A percentile compares a stretch with the other conserved stretches of the same genome.
Evolutionary conservation across 2,113 vertebrate species (phyloP).

Genomic region (Microcebus murinus): DNA sequence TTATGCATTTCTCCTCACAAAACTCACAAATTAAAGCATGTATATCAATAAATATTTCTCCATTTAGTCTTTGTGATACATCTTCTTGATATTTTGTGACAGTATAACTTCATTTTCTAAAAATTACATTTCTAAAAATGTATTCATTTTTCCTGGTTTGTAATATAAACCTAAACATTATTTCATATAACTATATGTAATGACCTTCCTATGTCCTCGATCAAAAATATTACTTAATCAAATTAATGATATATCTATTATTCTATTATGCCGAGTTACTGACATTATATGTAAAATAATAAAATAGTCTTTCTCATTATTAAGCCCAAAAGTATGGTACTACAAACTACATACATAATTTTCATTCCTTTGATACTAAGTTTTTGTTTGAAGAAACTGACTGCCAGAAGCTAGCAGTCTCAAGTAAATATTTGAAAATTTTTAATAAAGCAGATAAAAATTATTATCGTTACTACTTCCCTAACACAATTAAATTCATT

Average conservation of each 20-base stretch:
- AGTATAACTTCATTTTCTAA: slow-evolving; percentile 44
- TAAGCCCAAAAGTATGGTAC: not conserved
- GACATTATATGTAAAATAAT: not conserved
- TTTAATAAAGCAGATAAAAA: not conserved
- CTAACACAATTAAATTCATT: not conserved
- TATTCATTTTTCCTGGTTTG: not conserved
- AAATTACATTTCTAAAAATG: not conserved
- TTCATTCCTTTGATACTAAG: not conserved
- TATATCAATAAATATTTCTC: not conserved
- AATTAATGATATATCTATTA: not conserved
- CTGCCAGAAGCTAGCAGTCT: not conserved
- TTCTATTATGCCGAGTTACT: not conserved
- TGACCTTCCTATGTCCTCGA: not conserved
- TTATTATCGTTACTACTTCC: not conserved
- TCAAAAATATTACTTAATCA: slow-evolving; percentile 1
- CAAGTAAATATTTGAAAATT: not conserved
- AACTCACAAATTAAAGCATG: not conserved
- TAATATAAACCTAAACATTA: not conserved
- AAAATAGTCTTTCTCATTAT: not conserved
- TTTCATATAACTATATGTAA: not conserved
- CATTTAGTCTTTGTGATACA: not conserved
- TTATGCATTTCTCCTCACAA: not conserved
- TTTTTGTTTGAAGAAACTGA: not conserved
- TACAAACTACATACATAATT: not conserved
- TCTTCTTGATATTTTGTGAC: not conserved